phyloP scores from a whole-genome alignment of 64 coral and sea anemone species.

The Astreopora myriophthalma region DNA sequence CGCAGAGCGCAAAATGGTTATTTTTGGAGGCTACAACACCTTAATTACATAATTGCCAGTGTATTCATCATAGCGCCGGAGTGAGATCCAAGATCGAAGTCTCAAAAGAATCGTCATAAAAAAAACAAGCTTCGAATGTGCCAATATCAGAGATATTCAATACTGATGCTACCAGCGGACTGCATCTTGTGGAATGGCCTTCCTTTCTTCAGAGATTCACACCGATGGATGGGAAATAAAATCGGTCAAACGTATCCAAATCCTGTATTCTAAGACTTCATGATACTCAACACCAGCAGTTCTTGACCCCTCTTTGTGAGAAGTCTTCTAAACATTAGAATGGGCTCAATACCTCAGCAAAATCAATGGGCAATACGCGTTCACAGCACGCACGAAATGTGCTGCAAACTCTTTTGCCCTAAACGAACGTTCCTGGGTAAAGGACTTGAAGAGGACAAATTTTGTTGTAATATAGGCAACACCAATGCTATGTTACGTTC shows the following conservation, averaged over 20 bases:
- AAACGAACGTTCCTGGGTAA: not conserved
- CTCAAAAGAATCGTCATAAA: not conserved
- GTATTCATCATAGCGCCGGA: not conserved
- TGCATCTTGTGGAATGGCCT: not conserved
- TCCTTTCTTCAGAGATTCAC: not conserved
- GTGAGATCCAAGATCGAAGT: not conserved
- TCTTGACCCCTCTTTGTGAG: constrained; percentile 16
- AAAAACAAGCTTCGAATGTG: not conserved
- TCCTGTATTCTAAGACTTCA: not conserved
- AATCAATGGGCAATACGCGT: not conserved
- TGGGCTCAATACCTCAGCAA: not conserved
- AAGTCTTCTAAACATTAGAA: not conserved
- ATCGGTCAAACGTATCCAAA: not conserved
- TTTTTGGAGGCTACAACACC: not conserved
- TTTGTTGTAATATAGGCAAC: too few relatives aligned
- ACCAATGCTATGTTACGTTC: too few relatives aligned
- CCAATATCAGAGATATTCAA: constrained; percentile 12
- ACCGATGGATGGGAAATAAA: not conserved
- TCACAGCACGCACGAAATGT: not conserved
- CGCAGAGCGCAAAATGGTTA: constrained; percentile 1
- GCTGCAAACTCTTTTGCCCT: not conserved
- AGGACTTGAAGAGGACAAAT: not conserved
- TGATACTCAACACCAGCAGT: not conserved
- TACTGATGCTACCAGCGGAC: not conserved
- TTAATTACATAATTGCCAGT: constrained; percentile 4